These are phyloP conservation scores for Perodicticus potto DNA, from an alignment of 2,797 vertebrate species.

Conservation along the genomic window DNA sequence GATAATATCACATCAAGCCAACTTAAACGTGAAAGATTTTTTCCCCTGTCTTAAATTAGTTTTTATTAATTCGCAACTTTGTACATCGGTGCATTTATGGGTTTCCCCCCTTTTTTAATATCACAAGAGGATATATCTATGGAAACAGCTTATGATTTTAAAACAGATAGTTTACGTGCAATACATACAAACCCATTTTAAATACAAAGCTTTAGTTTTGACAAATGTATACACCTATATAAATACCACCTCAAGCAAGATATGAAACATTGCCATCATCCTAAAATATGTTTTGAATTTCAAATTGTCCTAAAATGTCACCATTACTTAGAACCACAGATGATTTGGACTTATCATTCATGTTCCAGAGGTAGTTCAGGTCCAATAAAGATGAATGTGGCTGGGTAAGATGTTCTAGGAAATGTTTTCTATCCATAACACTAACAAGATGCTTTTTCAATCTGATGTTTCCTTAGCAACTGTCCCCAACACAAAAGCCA, in stretches of 20 bases:
- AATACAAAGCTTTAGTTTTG: not conserved
- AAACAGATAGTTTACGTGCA: not conserved
- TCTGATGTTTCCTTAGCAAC: constrained; percentile 2
- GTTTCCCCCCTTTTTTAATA: not conserved
- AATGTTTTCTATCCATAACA: not conserved
- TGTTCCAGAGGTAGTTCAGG: not conserved
- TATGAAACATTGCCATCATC: not conserved
- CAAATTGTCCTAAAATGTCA: not conserved
- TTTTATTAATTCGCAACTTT: too few species aligned
- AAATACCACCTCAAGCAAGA: not conserved
- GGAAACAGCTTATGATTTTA: not conserved
- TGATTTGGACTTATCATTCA: not conserved
- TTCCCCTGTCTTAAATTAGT: not conserved
- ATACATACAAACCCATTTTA: not conserved
- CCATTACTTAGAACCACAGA: not conserved
- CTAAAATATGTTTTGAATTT: not conserved
- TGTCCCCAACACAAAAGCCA: rapidly evolving
- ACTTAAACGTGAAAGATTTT: not conserved
- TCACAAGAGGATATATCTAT: not conserved
- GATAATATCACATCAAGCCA: not conserved
- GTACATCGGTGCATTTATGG: too few species aligned
- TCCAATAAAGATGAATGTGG: not conserved
- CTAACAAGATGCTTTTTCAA: not conserved
- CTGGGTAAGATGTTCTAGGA: not conserved
- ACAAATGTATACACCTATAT: not conserved